Evolutionary conservation across 2,888 invertebrate species (phyloP).

Genomic region (Sminthurides aquaticus): DNA sequence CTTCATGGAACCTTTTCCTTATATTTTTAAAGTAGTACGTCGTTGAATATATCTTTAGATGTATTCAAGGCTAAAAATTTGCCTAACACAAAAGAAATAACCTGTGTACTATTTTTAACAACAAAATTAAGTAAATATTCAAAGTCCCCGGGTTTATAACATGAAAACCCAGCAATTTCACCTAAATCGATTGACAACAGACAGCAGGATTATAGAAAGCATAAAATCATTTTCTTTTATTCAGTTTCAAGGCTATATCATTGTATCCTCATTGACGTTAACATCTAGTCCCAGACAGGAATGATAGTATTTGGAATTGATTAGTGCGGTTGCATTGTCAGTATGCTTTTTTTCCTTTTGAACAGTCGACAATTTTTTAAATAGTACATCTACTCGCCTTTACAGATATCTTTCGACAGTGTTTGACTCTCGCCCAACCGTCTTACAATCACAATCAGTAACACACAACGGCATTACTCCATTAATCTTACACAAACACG

Average conservation of each 20-base stretch:
- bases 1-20: no score
- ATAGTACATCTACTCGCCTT: not conserved
- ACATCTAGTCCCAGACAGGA: not conserved
- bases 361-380: not conserved
- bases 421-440: no score
- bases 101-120: no score
- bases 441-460: not conserved
- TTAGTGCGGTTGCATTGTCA: not conserved
- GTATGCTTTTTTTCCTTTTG: not conserved
- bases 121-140: no score
- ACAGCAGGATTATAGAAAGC: slow-evolving; percentile 12
- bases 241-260: slow-evolving; percentile 17
- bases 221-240: slow-evolving; percentile 22
- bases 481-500: no score
- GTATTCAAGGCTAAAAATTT: no score
- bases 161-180: no score
- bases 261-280: not conserved
- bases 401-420: not conserved
- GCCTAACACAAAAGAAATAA: no score
- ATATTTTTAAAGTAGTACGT: no score
- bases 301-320: not conserved
- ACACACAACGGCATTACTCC: not conserved
- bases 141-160: no score
- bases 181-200: no score
- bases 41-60: no score